Percentiles rank a stretch among this genome's conserved stretches.
These are phyloP conservation scores for Patella pellucida DNA, from an alignment of 2,888 invertebrate genomes.

Conservation along the genomic window DNA sequence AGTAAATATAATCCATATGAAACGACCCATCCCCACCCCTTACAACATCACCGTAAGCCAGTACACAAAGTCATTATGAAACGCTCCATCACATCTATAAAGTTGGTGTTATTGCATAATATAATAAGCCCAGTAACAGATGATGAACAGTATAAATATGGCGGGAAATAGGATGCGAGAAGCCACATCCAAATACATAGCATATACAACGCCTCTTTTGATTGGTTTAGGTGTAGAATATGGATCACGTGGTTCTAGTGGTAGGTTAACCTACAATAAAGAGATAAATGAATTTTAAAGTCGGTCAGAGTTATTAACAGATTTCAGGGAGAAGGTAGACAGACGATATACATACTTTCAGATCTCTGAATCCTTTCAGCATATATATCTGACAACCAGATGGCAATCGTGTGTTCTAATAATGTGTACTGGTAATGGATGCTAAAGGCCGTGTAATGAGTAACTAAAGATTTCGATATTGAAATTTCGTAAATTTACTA, in stretches of 20 bases:
- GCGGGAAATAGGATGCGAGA: constrained; percentile 59
- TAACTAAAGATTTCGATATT: not conserved
- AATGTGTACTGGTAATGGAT: not conserved
- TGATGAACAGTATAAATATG: constrained; percentile 55
- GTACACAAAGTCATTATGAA: too few species aligned
- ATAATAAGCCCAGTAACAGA: constrained; percentile 60
- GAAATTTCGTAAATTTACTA: not conserved
- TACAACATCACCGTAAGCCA: too few species aligned
- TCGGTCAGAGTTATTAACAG: not conserved
- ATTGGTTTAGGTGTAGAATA: constrained; percentile 24
- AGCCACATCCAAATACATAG: constrained; percentile 55
- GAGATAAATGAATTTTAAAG: too few species aligned
- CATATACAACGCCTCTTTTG: constrained; percentile 46
- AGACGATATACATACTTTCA: not conserved
- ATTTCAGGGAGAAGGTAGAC: not conserved
- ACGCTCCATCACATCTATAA: too few species aligned
- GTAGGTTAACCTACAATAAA: too few species aligned
- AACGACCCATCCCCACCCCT: too few species aligned
- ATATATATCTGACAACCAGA: not conserved
- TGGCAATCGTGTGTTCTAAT: not conserved
- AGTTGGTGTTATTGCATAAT: constrained; percentile 27
- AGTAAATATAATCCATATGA: too few species aligned
- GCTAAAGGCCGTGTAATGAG: not conserved
- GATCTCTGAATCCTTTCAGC: not conserved
- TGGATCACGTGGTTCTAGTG: constrained; percentile 14